phyloP scores from a whole-genome alignment of 2,797 vertebrate genomes.

The Phalloptychus januarius region DNA sequence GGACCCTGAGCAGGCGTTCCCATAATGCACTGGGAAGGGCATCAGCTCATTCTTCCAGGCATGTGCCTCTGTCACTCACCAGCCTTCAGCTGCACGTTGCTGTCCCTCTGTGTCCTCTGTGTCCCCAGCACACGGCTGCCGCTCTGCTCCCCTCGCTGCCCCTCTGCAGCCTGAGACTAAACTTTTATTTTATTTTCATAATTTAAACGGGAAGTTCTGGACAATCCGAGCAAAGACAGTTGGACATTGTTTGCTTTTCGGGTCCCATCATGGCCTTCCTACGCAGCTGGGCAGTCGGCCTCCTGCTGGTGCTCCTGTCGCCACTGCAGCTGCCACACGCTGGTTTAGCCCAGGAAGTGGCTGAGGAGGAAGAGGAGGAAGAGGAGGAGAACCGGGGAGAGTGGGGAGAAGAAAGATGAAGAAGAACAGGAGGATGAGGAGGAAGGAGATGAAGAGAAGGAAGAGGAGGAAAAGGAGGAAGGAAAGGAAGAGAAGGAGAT shows the following conservation, averaged over 20 bases:
- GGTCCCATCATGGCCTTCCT: constrained; percentile 70
- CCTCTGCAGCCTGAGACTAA: constrained; percentile 5
- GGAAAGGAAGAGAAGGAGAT: neutral
- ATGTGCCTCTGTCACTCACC: constrained; percentile 83
- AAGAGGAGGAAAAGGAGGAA: accelerated
- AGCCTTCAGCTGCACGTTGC: constrained; percentile 40
- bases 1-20: constrained; percentile 10
- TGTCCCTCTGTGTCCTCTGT: constrained; percentile 67
- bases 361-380: constrained; percentile 11
- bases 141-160: constrained; percentile 14
- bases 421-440: neutral
- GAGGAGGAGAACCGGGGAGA: too few relatives aligned
- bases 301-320: constrained; percentile 77
- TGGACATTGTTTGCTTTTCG: neutral
- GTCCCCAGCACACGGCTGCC: constrained; percentile 43
- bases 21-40: constrained; percentile 64
- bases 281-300: constrained; percentile 65
- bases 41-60: constrained; percentile 67
- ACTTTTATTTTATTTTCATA: neutral
- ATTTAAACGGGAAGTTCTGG: neutral
- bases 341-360: constrained; percentile 43
- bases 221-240: neutral
- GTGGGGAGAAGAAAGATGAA: neutral
- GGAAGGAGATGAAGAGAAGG: constrained; percentile 9
- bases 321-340: constrained; percentile 54